These are phyloP conservation scores for Caloenas nicobarica DNA, from an alignment of 2,113 vertebrate genomes.

Conservation along the genomic window DNA sequence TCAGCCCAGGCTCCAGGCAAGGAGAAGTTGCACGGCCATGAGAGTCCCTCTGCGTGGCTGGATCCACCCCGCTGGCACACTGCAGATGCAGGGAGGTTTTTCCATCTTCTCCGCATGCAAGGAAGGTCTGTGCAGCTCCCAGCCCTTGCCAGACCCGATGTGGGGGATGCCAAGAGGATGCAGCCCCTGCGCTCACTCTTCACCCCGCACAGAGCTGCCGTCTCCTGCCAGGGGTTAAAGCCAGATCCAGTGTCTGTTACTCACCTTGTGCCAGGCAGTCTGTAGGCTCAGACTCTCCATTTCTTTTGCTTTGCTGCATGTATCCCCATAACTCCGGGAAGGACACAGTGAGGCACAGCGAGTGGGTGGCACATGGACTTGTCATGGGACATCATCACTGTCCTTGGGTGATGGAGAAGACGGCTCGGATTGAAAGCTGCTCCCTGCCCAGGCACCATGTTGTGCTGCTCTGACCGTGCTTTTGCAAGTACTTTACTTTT, in stretches of 20 bases:
- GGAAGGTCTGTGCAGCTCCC: not conserved
- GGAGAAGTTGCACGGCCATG: not conserved
- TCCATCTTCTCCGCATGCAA: accelerated
- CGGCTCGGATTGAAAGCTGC: not conserved
- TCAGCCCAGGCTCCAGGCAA: not conserved
- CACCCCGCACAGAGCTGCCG: not conserved
- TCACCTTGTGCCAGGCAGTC: not conserved
- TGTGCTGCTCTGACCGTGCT: not conserved
- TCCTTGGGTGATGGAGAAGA: not conserved
- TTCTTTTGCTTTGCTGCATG: not conserved
- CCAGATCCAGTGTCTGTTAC: accelerated
- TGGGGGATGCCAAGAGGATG: too few species aligned
- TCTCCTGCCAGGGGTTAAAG: not conserved
- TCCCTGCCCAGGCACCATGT: accelerated
- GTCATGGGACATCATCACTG: not conserved
- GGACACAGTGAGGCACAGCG: not conserved
- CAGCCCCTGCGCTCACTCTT: not conserved
- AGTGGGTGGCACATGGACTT: not conserved
- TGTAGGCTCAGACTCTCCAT: not conserved
- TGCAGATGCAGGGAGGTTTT: not conserved
- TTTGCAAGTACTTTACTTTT: not conserved
- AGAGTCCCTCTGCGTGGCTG: not conserved
- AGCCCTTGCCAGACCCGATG: not conserved
- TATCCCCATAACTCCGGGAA: not conserved
- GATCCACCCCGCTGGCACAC: not conserved